Base-by-base conservation (phyloP, 1,140 invertebrate species). In the Cydia pomonella region DNA sequence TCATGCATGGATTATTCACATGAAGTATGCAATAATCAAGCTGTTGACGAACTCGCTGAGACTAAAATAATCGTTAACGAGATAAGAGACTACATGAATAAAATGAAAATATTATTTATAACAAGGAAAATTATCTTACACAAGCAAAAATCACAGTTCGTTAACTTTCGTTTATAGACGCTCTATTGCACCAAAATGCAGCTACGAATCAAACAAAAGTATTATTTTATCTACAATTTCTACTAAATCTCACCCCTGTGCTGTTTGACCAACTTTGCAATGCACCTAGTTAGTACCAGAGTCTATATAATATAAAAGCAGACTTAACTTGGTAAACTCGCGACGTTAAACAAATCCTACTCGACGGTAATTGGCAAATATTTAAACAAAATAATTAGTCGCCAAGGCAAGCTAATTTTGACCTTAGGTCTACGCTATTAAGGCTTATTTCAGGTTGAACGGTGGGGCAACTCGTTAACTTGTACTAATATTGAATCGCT, bases 361-460 rank as follows among this genome's bases (percentile, higher is more conserved):
- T 63, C 72, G 33, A 73, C 75, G 73, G 29, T 82, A 82, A 82
- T 82, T 79, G 80, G 78, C 78, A 82, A 82, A 82, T 80, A 82
- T 82, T 82, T 82, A 80, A 82, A 78, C 79, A 80, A 80, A 82
- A 80, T 82, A 82, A 82, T 82, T 82, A 82, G 75, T 78, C 23
- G 23, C n/a, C 10, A 0, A 0, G 0, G 16, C 44, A 73, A 74
- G 18, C 1, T 4, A 72, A 64, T 74, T 38, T 12, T 21, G 27
- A 76, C 77, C 53, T 74, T 82, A 75, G 21, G 10, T 12, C 9
- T n/a, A n/a, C 2, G 13, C 0, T 18, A 18, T 7, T 74, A 78
- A 53, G 64, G 75, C 74, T 62, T 1, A 72, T 21, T 77, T 72
- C 78, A 1, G 72, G 53, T 38, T 25, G 69, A 13, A 21, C 7